Conservation (phyloP, 2,797 vertebrate species). For the Acanthurus lineatus region DNA sequence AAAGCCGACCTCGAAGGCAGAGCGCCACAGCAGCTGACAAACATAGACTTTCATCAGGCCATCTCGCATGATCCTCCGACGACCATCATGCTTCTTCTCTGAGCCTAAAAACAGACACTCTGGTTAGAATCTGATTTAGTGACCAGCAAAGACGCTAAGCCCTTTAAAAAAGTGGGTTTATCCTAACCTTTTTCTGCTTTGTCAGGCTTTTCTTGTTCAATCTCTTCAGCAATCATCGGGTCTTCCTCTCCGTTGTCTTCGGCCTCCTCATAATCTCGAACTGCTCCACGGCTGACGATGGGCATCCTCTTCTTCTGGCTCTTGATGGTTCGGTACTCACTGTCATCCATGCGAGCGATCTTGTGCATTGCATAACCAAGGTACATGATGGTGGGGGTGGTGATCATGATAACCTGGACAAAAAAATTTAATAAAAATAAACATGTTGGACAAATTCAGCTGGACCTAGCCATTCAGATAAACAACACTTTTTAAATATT, state of each 20-base stretch:
- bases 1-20: conserved; percentile 87
- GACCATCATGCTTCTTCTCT: conserved; percentile 87
- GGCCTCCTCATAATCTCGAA: conserved; percentile 88
- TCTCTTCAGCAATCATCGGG: conserved; percentile 91
- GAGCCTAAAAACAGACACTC: background rate
- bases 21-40: conserved; percentile 88
- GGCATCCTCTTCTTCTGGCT: conserved; percentile 78
- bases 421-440: background rate
- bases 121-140: background rate
- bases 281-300: conserved; percentile 82
- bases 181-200: conserved; percentile 65
- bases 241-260: conserved; percentile 92
- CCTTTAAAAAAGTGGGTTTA: too few species aligned
- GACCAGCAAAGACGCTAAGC: background rate
- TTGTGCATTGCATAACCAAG: conserved; percentile 93
- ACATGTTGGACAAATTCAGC: background rate
- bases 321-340: conserved; percentile 61
- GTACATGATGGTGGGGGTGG: conserved; percentile 91
- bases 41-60: conserved; percentile 93
- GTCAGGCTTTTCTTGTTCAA: conserved; percentile 84
- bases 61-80: conserved; percentile 88
- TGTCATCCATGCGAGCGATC: conserved; percentile 84
- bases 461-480: background rate
- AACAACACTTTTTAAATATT: accelerated
- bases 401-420: conserved; percentile 90